Percentiles rank a stretch among this genome's conserved stretches.
Conservation (phyloP, 2,888 invertebrate species). For the Eurytoma californica region DNA sequence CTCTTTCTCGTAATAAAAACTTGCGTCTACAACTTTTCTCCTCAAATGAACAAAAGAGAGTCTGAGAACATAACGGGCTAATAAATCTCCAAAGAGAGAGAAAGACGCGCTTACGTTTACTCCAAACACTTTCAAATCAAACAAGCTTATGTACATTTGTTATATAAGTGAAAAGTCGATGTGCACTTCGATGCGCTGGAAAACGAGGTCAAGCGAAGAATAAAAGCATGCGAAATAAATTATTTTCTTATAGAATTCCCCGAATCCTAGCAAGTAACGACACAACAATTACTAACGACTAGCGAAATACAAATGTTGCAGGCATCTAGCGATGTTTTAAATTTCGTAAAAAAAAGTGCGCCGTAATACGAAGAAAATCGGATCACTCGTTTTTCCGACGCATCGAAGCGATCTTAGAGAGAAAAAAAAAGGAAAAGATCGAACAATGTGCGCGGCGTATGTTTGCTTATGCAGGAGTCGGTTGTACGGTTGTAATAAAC, state of each 20-base stretch:
- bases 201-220: background rate
- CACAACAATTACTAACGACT: background rate
- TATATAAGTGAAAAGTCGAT: background rate
- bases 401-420: background rate
- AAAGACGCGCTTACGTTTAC: background rate
- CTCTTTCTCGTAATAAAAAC: constrained; percentile 5
- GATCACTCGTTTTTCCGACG: background rate
- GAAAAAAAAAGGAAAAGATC: background rate
- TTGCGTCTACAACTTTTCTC: constrained; percentile 1
- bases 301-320: background rate
- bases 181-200: background rate
- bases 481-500: constrained; percentile 24
- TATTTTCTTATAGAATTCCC: constrained; percentile 33
- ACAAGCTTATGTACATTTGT: background rate
- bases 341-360: background rate
- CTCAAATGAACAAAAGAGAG: background rate
- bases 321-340: background rate
- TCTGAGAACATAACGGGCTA: constrained; percentile 15
- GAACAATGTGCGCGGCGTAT: background rate
- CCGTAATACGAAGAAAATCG: background rate
- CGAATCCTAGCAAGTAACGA: constrained; percentile 9
- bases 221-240: background rate
- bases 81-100: background rate
- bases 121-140: constrained; percentile 9
- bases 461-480: constrained; percentile 2